Evolutionary conservation across 2,797 vertebrate species (phyloP), one percentile per base, ranked within the genome.

Genomic region (Cyprinella venusta): DNA sequence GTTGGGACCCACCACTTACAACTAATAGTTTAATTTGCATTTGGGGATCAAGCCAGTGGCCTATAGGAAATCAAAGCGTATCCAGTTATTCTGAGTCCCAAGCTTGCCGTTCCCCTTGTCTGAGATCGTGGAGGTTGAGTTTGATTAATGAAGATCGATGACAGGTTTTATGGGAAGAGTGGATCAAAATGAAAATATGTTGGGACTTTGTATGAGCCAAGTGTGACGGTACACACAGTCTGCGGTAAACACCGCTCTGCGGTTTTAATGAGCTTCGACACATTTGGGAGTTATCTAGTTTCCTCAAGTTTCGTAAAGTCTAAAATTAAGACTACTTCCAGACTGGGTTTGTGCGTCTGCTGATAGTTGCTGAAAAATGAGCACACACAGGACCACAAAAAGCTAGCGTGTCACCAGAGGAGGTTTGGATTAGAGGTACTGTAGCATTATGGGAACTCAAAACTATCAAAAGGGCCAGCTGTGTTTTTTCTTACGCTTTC

Each of bases 111-210:
- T 76, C 71, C 75, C 65, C 81, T 86, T 75, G 76, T 79, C 81
- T 79, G 18, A 86, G 82, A 83, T 91, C 76, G 86, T 92, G 88
- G 93, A 93, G 93, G 93, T 95, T 92, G 93, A 94, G 91, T 77
- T 83, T 92, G 91, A 93, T 93, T 93, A 92, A 94, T 94, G 92
- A 93, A 94, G 94, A 94, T 94, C 90, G 93, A 95, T 94, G 92
- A 93, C 92, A 91, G 89, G 93, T 93, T 93, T 93, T 90, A 92
- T 91, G 89, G 92, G 92, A 91, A 92, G 90, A 93, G 92, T 89
- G 90, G 89, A 88, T 91, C 75, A 90, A 71, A 92, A 90, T 91
- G 91, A 91, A 93, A 93, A 93, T 93, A 92, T 92, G 92, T 87
- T 89, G 86, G 90, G 91, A 92, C 72, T 87, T 93, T 85, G 91